phyloP scores from a whole-genome alignment of 1,140 invertebrate species.

The Heliconius nattereri region DNA sequence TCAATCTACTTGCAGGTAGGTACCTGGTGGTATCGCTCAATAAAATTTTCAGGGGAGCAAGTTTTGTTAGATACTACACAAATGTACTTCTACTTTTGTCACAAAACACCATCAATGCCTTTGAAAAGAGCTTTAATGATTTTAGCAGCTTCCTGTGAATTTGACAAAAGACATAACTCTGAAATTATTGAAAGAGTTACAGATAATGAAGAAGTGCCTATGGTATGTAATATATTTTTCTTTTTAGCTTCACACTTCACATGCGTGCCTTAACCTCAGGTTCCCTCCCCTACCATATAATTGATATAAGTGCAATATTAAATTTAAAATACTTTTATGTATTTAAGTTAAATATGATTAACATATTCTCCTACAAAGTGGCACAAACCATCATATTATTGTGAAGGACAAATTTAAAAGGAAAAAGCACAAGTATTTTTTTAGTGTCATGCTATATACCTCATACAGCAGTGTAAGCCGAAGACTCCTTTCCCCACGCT shows the following conservation, averaged over 20 bases:
- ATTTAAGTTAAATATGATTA: no score
- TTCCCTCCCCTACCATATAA: no score
- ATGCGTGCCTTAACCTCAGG: no score
- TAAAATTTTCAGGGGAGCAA: conserved; percentile 97
- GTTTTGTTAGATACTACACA: conserved; percentile 97
- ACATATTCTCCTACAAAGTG: no score
- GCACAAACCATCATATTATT: no score
- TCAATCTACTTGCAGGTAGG: conserved; percentile 85
- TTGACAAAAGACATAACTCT: conserved; percentile 95
- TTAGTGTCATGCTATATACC: no score
- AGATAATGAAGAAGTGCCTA: conserved; percentile 97
- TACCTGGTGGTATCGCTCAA: conserved; percentile 99
- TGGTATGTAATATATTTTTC: conserved; percentile 81
- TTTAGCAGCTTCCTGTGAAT: conserved; percentile 96
- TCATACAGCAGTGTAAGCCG: no score
- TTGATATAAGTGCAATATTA: no score
- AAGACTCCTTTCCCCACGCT: no score
- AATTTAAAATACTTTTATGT: no score
- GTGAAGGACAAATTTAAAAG: no score
- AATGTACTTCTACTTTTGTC: conserved; percentile 97
- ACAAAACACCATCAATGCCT: conserved; percentile 97
- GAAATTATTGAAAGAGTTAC: conserved; percentile 96
- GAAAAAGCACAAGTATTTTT: no score
- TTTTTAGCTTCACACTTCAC: neutral
- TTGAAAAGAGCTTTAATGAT: conserved; percentile 98